Conservation (phyloP, 1,140 invertebrate genomes). For the Bilobella aurantiaca region DNA sequence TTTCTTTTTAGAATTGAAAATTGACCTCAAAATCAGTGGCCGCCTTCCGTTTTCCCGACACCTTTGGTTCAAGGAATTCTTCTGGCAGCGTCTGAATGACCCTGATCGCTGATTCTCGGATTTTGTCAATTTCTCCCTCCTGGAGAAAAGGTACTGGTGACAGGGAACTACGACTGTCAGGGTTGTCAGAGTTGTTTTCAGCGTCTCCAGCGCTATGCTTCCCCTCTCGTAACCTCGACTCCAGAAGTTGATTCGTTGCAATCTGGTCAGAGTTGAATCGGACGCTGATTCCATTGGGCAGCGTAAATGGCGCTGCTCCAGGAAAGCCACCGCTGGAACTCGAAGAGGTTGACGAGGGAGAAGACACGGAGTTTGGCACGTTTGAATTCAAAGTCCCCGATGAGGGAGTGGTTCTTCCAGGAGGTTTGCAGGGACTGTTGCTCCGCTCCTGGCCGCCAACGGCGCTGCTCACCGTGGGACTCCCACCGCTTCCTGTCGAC, state of each 20-base stretch:
- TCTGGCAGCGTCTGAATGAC: slow-evolving; percentile 71
- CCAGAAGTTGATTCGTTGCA: too few relatives aligned
- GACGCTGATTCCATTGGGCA: slow-evolving; percentile 1
- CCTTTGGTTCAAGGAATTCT: slow-evolving; percentile 75
- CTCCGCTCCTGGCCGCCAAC: background rate
- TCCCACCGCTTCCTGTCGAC: background rate
- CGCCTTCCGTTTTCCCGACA: slow-evolving; percentile 75
- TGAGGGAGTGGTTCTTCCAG: background rate
- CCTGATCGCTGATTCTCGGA: slow-evolving; percentile 69
- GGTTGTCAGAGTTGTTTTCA: slow-evolving; percentile 10
- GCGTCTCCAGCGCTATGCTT: slow-evolving; percentile 16
- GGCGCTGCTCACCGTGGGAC: slow-evolving; percentile 19
- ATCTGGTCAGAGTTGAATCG: slow-evolving; percentile 6
- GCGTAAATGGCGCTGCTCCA: background rate
- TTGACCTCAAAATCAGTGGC: slow-evolving; percentile 79
- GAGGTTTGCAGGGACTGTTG: background rate
- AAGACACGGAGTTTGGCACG: background rate
- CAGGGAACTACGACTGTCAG: slow-evolving; percentile 44
- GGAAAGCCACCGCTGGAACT: background rate
- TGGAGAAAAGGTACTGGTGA: slow-evolving; percentile 61
- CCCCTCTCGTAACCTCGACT: too few relatives aligned
- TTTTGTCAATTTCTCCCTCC: slow-evolving; percentile 69
- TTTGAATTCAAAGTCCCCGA: background rate
- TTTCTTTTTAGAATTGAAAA: too few relatives aligned
- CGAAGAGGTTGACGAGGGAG: background rate